Evolutionary conservation across 2,797 vertebrate genomes (phyloP), one percentile per base, ranked within the genome.

Genomic region (Mastacembelus armatus): DNA sequence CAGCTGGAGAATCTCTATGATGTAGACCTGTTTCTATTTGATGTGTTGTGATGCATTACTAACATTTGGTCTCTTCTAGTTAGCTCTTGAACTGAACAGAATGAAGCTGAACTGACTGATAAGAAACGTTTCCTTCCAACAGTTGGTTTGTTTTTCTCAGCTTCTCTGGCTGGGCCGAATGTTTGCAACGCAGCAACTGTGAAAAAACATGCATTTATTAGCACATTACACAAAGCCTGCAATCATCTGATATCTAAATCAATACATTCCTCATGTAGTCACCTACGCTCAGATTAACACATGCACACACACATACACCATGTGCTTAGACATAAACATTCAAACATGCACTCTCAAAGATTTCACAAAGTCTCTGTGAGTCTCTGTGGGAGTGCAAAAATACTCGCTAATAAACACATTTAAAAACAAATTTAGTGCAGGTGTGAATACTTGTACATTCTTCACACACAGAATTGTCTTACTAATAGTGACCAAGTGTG

Each of bases 171-270:
- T n/a, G n/a, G n/a, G n/a, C n/a, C n/a, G 19, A 66, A 19, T 39
- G 38, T 77, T 50, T 44, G 26, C 12, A 22, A 15, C 4, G 33
- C 55, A 48, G 55, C 39, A 2, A 38, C 35, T 51, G 61, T 33
- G 55, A 32, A 43, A 58, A 63, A 59, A 54, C 16, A 16, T 7
- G 36, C 27, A 45, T 66, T 54, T 38, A 66, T 72, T 24, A 69
- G 39, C 35, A 45, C 36, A n/a, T 38, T 18, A 49, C 67, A 65
- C 16, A 30, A 15, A 33, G 40, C 22, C n/a, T 39, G 36, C 32
- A 47, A 73, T 72, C 51, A 76, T 51, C 60, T 62, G 56, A 29
- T 45, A 48, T 49, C 63, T 43, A 29, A 62, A 61, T 69, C 50
- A 55, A 71, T 72, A 49, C 30, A 44, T 22, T 50, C 16, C 27